Evolutionary conservation across 2,113 vertebrate species (phyloP).

Genomic region (Hassar affinis): DNA sequence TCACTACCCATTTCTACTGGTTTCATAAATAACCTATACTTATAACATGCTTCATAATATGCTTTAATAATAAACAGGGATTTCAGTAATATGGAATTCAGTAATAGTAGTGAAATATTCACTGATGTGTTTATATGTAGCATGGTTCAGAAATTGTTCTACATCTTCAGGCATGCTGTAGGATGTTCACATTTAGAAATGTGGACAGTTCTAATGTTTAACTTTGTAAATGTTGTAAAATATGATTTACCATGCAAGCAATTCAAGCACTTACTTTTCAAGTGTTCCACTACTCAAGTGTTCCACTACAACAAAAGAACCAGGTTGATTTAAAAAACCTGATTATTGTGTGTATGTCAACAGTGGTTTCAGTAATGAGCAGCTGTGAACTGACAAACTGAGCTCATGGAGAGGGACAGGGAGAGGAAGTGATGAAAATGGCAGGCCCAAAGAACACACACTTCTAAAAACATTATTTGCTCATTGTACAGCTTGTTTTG

Average conservation of each 20-base stretch:
- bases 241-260: too few species aligned
- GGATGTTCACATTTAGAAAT: too few species aligned
- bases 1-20: not conserved
- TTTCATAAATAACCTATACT: not conserved
- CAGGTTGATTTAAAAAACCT: slow-evolving; percentile 20
- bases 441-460: slow-evolving; percentile 5
- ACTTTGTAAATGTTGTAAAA: too few species aligned
- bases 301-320: not conserved
- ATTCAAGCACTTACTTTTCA: too few species aligned
- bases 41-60: not conserved
- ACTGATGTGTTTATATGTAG: not conserved
- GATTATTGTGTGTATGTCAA: slow-evolving; percentile 1
- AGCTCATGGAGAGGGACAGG: slow-evolving; percentile 20
- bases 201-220: too few species aligned
- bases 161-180: not conserved
- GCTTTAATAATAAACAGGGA: not conserved
- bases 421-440: slow-evolving; percentile 8
- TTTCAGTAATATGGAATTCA: not conserved
- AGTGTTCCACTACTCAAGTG: too few species aligned
- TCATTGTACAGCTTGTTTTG: slow-evolving; percentile 63
- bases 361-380: slow-evolving; percentile 20
- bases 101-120: not conserved
- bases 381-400: slow-evolving; percentile 35
- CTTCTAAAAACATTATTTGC: slow-evolving; percentile 52
- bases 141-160: not conserved